Evolutionary conservation across 2,113 vertebrate genomes (phyloP).

Genomic region (Lanius ludovicianus): DNA sequence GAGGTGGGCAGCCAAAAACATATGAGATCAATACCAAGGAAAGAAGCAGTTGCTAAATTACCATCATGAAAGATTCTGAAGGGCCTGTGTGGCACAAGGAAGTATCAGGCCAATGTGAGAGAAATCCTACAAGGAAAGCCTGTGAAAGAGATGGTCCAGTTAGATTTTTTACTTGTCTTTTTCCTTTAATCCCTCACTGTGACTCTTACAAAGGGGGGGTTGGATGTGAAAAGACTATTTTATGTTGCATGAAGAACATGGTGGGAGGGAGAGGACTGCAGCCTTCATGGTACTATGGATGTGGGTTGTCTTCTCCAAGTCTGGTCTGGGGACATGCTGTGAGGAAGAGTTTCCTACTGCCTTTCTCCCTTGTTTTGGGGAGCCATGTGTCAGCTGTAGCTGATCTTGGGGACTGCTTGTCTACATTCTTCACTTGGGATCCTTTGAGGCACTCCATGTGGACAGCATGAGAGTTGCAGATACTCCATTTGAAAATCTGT

Average conservation of each 20-base stretch:
- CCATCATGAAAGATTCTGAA: not conserved
- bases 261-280: not conserved
- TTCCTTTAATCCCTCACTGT: not conserved
- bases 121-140: not conserved
- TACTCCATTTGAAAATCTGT: not conserved
- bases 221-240: not conserved
- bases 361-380: not conserved
- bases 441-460: not conserved
- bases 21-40: not conserved
- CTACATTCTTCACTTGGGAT: not conserved
- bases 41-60: not conserved
- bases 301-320: not conserved
- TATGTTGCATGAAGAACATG: not conserved
- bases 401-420: not conserved
- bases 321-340: not conserved
- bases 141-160: not conserved
- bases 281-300: not conserved
- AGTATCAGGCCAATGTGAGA: not conserved
- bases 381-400: not conserved
- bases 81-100: not conserved
- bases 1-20: not conserved
- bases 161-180: not conserved
- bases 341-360: not conserved
- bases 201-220: not conserved
- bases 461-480: not conserved